phyloP scores from a whole-genome alignment of 2,797 vertebrate genomes.

The Craterocephalus amniculus region DNA sequence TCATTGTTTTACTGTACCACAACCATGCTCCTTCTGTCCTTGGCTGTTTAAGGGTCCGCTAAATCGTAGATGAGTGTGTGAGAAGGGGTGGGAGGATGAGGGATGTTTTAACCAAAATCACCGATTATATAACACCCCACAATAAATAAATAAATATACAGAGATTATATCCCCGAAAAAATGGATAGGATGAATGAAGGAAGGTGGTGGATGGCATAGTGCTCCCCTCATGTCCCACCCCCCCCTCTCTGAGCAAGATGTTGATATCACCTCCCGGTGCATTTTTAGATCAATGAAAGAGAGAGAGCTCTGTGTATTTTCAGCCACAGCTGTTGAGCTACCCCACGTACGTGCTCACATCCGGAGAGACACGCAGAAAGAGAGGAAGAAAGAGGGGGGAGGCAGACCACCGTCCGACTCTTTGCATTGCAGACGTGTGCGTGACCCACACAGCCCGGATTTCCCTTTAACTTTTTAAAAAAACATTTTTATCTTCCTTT shows the following conservation, averaged over 20 bases:
- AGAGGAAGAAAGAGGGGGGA: slow-evolving; percentile 6
- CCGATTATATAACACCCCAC: slow-evolving; percentile 47
- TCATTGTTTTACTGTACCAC: slow-evolving; percentile 30
- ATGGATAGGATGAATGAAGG: slow-evolving; percentile 32
- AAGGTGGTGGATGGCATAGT: slow-evolving; percentile 20
- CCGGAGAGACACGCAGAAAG: slow-evolving; percentile 18
- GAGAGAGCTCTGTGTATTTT: slow-evolving; percentile 58
- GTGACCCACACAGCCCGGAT: slow-evolving; percentile 55
- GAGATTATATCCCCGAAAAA: slow-evolving; percentile 7
- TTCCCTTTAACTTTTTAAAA: slow-evolving; percentile 50
- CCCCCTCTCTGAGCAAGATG: slow-evolving; percentile 23
- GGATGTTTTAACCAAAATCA: slow-evolving; percentile 32
- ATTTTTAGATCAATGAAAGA: slow-evolving; percentile 74
- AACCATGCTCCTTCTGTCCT: slow-evolving; percentile 37
- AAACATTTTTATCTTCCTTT: background rate
- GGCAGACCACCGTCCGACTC: slow-evolving; percentile 19
- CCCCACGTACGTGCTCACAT: slow-evolving; percentile 64
- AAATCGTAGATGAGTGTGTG: background rate
- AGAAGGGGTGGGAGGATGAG: background rate
- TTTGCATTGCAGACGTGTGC: slow-evolving; percentile 52
- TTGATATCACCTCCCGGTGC: slow-evolving; percentile 52
- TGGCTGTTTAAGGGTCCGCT: slow-evolving; percentile 34
- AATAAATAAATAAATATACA: slow-evolving; percentile 18
- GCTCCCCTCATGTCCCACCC: slow-evolving; percentile 11
- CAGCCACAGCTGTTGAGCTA: slow-evolving; percentile 67